Base-by-base conservation (phyloP, 1,140 invertebrate species). In the Coptotermes formosanus region DNA sequence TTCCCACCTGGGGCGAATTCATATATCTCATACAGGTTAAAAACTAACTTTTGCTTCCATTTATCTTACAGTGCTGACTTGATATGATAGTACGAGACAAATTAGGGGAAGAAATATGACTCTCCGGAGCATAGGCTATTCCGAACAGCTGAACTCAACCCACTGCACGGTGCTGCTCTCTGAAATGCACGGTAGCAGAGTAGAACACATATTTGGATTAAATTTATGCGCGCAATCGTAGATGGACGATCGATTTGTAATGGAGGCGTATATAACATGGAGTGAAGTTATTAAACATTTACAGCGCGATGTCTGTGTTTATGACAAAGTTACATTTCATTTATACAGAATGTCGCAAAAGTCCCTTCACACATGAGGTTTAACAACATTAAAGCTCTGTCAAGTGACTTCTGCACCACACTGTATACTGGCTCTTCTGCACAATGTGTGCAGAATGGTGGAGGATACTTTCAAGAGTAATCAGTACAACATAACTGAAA, bases 31-130 rank as follows among this genome's bases (percentile, higher is more conserved):
- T 30, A 75, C 25, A 75, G 64, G n/a, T 75, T 75, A 75, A 75
- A 75, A 75, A 75, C 64, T 75, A n/a, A 75, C 25, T 75, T 75
- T 75, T 8, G 16, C 59, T 64, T 23, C 59, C 64, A 75, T 75
- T 75, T 75, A 30, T 75, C 64, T 75, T 75, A 75, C 64, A 75
- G 64, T 75, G 64, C 64, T 75, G 64, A 75, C 64, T 75, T 75
- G 64, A 75, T 75, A n/a, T 30, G 64, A 75, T 75, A 30, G 64
- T 12, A 30, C 64, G 64, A 30, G 64, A 75, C 64, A 75, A 75
- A 75, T 75, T 75, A 75, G n/a, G n/a, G 25, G 64, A 30, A 75
- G 64, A 75, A 75, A 30, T 30, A 75, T 75, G 64, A 30, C 64
- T 75, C 64, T 75, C 64, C 14, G 9, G 64, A 75, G 64, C 64